Base-by-base conservation (phyloP, 2,113 vertebrate genomes). In the Echinops telfairi region DNA sequence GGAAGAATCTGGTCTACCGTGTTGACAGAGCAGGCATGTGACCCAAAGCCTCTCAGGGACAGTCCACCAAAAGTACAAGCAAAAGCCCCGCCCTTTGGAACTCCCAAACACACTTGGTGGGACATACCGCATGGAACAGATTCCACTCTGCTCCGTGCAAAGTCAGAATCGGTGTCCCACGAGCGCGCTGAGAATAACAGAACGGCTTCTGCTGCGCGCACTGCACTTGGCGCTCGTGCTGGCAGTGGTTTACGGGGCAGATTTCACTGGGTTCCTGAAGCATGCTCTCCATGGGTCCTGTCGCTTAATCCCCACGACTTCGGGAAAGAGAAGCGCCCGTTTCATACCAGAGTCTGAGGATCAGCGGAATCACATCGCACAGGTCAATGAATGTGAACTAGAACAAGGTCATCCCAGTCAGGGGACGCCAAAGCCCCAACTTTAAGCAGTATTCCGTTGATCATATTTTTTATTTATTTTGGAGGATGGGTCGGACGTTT, bases 121-220 rank as follows among this genome's bases (percentile, higher is more conserved):
- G 62, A 77, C 57, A 71, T 29, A 29, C 68, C 7, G 60, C 40
- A 23, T 70, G 0, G 40, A 29, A 62, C 83, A 53, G 88, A 64
- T 76, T n/a, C 16, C 33, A 53, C 47, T 53, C 10, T 53, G 10
- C 47, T 53, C 12, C 10, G 10, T 4, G 47, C 47, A 53, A 53
- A 53, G 47, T 53, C 47, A 11, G 58, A 78, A 31, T 89, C 58
- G 22, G 36, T 58, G 66, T 87, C 43, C 88, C 79, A 5, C 29
- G 70, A 93, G 70, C 47, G 40, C 91, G 91, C 88, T 40, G 27
- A 75, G 75, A 83, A 33, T 27, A 84, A 23, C 76, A 43, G n/a
- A 64, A 31, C 27, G 62, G 29, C n/a, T 22, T 22, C 33, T 23
- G n/a, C 36, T 68, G n/a, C 78, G 27, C 19, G 38, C 40, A 8